Conservation (phyloP, 1,140 invertebrate species). For the Eciton burchellii region DNA sequence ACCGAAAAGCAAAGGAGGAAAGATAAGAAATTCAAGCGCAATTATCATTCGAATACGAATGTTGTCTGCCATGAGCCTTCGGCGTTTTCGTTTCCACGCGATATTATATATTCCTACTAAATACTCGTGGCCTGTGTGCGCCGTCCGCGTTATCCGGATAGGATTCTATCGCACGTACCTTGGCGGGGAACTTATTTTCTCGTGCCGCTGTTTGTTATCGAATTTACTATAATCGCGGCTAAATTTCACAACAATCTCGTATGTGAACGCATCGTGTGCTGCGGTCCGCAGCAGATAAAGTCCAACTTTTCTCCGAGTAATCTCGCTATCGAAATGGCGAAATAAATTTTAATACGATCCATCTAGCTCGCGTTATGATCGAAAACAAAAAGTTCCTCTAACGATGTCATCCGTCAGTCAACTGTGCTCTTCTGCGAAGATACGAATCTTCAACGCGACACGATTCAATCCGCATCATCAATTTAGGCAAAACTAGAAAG, state of each 20-base stretch:
- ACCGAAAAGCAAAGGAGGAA: constrained; percentile 51
- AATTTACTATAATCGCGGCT: constrained; percentile 29
- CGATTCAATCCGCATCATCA: neutral
- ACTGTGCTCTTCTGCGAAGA: neutral
- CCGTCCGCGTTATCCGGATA: constrained; percentile 51
- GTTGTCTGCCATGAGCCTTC: constrained; percentile 31
- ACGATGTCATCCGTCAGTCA: neutral
- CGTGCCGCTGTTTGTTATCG: constrained; percentile 54
- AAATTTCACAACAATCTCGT: constrained; percentile 54
- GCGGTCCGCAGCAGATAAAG: constrained; percentile 43
- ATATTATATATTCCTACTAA: constrained; percentile 58
- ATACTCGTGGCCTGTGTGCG: constrained; percentile 41
- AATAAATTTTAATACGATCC: too few relatives aligned
- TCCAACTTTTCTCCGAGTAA: constrained; percentile 53
- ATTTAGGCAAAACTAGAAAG: too few relatives aligned
- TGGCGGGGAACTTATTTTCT: constrained; percentile 61
- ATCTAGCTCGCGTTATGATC: too few relatives aligned
- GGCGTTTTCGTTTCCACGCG: constrained; percentile 58
- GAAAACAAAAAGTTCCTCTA: neutral
- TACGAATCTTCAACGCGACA: neutral
- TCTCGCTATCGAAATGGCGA: too few relatives aligned
- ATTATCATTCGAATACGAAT: constrained; percentile 59
- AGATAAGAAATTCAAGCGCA: constrained; percentile 57
- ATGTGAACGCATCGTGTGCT: neutral
- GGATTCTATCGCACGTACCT: constrained; percentile 51